phyloP scores from a whole-genome alignment of 2,888 invertebrate species.

The Dromius quadrimaculatus region DNA sequence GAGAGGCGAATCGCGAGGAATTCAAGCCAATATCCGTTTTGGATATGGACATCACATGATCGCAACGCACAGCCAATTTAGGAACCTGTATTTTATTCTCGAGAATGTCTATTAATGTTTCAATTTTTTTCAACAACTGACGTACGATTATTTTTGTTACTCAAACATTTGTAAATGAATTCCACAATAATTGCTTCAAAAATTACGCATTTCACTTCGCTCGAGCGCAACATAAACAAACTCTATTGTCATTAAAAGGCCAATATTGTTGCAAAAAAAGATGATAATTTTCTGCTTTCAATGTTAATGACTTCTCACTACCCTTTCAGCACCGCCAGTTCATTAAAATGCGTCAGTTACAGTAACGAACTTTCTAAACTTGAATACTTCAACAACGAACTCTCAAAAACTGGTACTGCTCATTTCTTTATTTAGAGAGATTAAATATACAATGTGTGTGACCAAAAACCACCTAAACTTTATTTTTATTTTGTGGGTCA shows the following conservation, averaged over 20 bases:
- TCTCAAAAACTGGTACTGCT: constrained; percentile 18
- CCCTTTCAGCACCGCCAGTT: constrained; percentile 7
- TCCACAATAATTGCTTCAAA: constrained; percentile 18
- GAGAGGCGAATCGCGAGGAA: constrained; percentile 35
- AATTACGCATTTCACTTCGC: neutral
- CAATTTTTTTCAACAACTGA: neutral
- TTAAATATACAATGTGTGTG: constrained; percentile 8
- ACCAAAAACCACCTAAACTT: constrained; percentile 6
- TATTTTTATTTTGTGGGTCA: constrained; percentile 26
- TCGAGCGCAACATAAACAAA: no score
- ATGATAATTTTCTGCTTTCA: no score
- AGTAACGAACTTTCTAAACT: constrained; percentile 34
- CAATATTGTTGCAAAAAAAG: no score
- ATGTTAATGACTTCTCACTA: constrained; percentile 8
- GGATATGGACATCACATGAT: constrained; percentile 24
- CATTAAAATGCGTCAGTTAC: constrained; percentile 20
- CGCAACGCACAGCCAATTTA: constrained; percentile 6
- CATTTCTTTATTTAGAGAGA: constrained; percentile 16
- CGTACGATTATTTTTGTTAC: neutral
- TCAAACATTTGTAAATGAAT: constrained; percentile 22
- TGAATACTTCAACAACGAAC: constrained; percentile 21
- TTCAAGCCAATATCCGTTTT: constrained; percentile 40
- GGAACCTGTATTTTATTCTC: neutral
- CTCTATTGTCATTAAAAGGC: no score
- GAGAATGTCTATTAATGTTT: no score